These are phyloP conservation scores for Ascaphus truei DNA, from an alignment of 2,113 vertebrate species.

Conservation along the genomic window DNA sequence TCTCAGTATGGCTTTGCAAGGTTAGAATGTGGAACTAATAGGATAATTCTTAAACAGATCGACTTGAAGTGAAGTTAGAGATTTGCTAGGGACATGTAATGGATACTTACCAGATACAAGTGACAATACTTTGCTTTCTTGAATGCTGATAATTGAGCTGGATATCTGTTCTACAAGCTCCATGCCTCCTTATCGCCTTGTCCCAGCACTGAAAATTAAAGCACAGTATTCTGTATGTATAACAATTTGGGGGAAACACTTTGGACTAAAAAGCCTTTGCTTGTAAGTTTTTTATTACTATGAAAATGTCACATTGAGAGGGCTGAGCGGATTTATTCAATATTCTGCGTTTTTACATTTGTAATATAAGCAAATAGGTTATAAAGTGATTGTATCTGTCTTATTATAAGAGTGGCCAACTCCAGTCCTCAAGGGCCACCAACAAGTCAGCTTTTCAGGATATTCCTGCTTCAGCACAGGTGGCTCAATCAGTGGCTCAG, in stretches of 20 bases:
- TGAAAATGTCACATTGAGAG: no score
- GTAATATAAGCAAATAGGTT: no score
- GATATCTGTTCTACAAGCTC: conserved; percentile 37
- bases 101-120: conserved; percentile 54
- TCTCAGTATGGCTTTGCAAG: conserved; percentile 52
- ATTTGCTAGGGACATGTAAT: conserved; percentile 60
- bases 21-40: conserved; percentile 58
- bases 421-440: no score
- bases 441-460: no score
- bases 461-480: no score
- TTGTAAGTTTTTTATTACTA: no score
- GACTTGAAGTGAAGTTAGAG: conserved; percentile 61
- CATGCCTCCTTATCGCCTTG: not conserved
- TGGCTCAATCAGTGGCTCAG: no score
- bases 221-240: no score
- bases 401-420: no score
- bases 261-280: not conserved
- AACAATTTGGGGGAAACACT: not conserved
- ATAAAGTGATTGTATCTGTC: no score
- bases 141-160: conserved; percentile 43
- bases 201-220: not conserved
- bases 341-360: no score
- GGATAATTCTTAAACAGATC: conserved; percentile 63
- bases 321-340: no score
- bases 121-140: conserved; percentile 56